Conservation (phyloP, 2,888 invertebrate species). For the Catocala sponsa region DNA sequence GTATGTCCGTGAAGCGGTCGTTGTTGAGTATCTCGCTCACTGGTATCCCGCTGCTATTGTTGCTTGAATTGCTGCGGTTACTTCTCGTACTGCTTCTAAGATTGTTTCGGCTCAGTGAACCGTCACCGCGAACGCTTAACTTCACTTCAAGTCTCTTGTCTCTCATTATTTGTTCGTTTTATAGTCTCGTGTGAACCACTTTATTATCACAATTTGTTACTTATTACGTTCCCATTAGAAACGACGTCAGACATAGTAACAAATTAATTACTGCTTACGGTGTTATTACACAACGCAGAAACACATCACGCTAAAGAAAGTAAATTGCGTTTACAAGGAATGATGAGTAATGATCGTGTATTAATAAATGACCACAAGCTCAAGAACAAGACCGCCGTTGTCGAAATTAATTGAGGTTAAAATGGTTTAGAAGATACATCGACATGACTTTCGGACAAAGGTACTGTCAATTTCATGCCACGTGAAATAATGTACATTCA, state of each 20-base stretch:
- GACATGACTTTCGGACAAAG: slow-evolving; percentile 76
- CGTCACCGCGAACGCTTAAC: slow-evolving; percentile 83
- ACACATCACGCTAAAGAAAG: slow-evolving; percentile 74
- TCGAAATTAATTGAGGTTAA: slow-evolving; percentile 78
- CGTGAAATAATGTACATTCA: slow-evolving; percentile 55
- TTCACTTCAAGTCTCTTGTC: slow-evolving; percentile 84
- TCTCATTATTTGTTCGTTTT: slow-evolving; percentile 70
- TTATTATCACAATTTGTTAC: slow-evolving; percentile 55
- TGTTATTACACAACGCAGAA: slow-evolving; percentile 62
- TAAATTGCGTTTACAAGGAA: slow-evolving; percentile 71
- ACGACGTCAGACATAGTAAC: slow-evolving; percentile 56
- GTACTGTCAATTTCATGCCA: slow-evolving; percentile 70
- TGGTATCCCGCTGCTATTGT: slow-evolving; percentile 70
- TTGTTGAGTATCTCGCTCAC: slow-evolving; percentile 81
- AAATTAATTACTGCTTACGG: slow-evolving; percentile 65
- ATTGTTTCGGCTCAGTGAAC: slow-evolving; percentile 77
- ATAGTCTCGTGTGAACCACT: slow-evolving; percentile 46
- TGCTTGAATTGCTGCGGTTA: slow-evolving; percentile 75
- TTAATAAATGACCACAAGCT: slow-evolving; percentile 76
- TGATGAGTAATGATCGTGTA: slow-evolving; percentile 78
- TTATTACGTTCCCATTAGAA: slow-evolving; percentile 57
- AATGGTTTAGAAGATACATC: slow-evolving; percentile 71
- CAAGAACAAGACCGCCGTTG: slow-evolving; percentile 72
- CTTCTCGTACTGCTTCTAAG: slow-evolving; percentile 78
- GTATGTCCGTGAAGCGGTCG: slow-evolving; percentile 72